Percentiles rank a stretch among this genome's conserved stretches.
phyloP scores from a whole-genome alignment of 2,113 vertebrate species.

The Arothron firmamentum region DNA sequence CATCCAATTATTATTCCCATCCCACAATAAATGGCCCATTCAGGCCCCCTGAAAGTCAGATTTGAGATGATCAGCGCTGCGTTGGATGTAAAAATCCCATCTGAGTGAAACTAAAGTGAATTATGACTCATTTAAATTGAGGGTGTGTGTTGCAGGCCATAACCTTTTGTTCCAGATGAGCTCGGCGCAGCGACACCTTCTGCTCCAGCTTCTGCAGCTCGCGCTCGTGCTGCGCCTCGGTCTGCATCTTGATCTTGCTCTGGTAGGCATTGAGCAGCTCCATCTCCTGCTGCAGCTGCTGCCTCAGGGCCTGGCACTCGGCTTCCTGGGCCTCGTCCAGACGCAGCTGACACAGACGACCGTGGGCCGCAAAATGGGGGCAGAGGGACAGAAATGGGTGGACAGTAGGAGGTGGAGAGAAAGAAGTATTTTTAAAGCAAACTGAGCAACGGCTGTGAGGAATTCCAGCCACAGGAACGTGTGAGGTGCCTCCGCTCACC shows the following conservation, averaged over 20 bases:
- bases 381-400: neutral
- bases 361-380: constrained; percentile 17
- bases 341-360: constrained; percentile 81
- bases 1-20: too few species aligned
- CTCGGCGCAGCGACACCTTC: constrained; percentile 93
- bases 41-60: too few species aligned
- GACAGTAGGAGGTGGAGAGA: neutral
- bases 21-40: too few species aligned
- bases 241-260: constrained; percentile 99
- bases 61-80: too few species aligned
- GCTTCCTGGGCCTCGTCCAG: constrained; percentile 99
- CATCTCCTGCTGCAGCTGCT: constrained; percentile 99
- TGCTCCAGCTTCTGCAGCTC: constrained; percentile 98
- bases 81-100: too few species aligned
- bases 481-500: constrained; percentile 69
- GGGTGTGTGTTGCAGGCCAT: neutral
- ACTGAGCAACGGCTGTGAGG: neutral
- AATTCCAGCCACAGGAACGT: constrained; percentile 7
- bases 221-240: constrained; percentile 95
- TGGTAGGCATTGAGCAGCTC: constrained; percentile 98
- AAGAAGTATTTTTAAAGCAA: neutral
- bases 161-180: constrained; percentile 96
- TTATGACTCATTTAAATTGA: neutral
- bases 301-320: constrained; percentile 96
- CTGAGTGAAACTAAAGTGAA: too few species aligned